A percentile compares a stretch with the other conserved stretches of the same genome.
These are phyloP conservation scores for Bothrops alternatus DNA, from an alignment of 2,797 vertebrate species.

Conservation along the genomic window DNA sequence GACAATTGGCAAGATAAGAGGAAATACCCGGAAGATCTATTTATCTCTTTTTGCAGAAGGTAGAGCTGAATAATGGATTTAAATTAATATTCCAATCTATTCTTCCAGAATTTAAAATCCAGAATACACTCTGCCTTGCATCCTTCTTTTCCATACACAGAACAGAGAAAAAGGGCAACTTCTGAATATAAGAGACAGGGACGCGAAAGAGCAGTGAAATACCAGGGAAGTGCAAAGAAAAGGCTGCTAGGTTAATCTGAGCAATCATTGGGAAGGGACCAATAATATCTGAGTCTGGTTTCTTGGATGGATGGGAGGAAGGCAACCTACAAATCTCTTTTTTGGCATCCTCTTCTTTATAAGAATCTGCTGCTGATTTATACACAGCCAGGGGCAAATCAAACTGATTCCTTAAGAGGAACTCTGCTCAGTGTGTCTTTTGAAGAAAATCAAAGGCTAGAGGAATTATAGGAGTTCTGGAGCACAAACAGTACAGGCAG, in stretches of 20 bases:
- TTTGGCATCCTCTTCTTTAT: not conserved
- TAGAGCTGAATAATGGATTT: no score
- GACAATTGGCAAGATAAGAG: no score
- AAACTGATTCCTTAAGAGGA: not conserved
- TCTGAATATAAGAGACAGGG: not conserved
- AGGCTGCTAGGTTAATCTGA: not conserved
- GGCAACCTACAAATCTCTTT: not conserved
- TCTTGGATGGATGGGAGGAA: not conserved
- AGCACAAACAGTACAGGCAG: not conserved
- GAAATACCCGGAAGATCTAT: no score
- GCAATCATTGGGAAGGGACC: not conserved
- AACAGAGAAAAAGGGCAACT: not conserved
- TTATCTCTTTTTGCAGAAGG: no score
- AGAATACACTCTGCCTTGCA: not conserved
- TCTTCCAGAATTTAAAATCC: not conserved
- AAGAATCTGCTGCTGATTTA: not conserved
- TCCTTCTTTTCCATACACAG: not conserved
- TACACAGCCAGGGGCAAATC: not conserved
- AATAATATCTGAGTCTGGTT: not conserved
- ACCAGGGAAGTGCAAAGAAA: not conserved
- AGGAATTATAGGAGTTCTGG: not conserved
- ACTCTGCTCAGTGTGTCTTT: not conserved
- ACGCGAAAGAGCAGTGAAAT: not conserved
- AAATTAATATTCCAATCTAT: not conserved
- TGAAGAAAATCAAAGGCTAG: not conserved